Evolutionary conservation across 2,113 vertebrate species (phyloP), one percentile per base, ranked within the genome.

Genomic region (Syngnathus floridae): DNA sequence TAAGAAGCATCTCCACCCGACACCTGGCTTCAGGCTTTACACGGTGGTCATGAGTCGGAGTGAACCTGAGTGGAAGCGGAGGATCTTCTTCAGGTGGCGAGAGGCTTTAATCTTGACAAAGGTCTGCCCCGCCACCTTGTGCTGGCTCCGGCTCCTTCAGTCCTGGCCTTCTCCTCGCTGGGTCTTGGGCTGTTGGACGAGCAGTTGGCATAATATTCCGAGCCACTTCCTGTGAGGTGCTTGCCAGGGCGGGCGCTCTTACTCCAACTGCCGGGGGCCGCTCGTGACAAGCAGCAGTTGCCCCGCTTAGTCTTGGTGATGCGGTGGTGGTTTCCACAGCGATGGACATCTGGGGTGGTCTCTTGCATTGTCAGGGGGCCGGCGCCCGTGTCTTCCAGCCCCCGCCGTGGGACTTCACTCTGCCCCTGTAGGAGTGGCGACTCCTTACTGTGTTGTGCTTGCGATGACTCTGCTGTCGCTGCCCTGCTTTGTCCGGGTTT

Each of bases 1-100:
- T 43, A 2, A 43, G 13, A 43, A 31, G 26, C 26, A 31, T 31
- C 26, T 31, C 26, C 26, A 14, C 13, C 11, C 10, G 4, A 43
- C 7, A 11, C 52, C 45, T 21, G 43, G 21, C 26, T 2, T 2
- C 38, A 9, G 40, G 8, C 48, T 46, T 95, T 90, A 98, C 41
- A 99, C 93, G 0, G 96, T 99, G 0, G 96, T 99, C 95, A 99
- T 99, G 70, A 98, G 91, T 75, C 95, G 98, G 73, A 99, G 85
- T 1, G 96, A 97, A 54, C 96, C 95, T 0, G 94, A 94, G 49
- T 93, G 89, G 86, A 96, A 97, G 71, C 93, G 90, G 0, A 98
- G 91, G 77, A 99, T 98, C 75, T 94, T 98, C 90, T 99, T 99
- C 79, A 99, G 92, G 81, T 94, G 95, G 59, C 94, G 95, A 0